Evolutionary conservation across 2,888 invertebrate species (phyloP), one percentile per base, ranked within the genome.

Genomic region (Eupithecia subumbrata): DNA sequence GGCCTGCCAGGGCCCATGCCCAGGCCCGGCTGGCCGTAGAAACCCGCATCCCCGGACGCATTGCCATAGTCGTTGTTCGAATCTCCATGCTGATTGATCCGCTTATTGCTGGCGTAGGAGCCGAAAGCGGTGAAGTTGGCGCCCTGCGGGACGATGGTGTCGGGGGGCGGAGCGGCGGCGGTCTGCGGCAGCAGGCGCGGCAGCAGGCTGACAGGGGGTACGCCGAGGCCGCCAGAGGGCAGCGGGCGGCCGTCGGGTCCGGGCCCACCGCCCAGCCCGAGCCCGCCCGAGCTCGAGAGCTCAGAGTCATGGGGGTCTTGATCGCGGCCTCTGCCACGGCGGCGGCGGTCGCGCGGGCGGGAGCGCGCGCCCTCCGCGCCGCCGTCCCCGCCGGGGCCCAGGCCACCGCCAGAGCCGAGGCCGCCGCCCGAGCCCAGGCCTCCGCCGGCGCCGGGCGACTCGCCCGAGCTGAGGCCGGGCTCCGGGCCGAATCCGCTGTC

Each of bases 71-170:
- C 88, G 78, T 86, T 84, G 73, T 82, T 83, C 45, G 82, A 80
- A 79, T 85, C 85, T 77, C 85, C 87, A 79, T 82, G 83, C 67
- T 82, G 80, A 64, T 77, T 79, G 40, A 77, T 79, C 43, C 82
- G 81, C 78, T 89, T 91, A 81, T 88, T 92, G 79, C 84, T 89
- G 83, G 91, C 91, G 76, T 95, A 95, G 9, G 94, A 92, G 77
- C 94, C 94, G 77, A 94, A 94, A 40, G 94, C 94, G 56, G 93
- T 94, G 83, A 95, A 94, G 83, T 94, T 95, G 16, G 94, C 92
- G 71, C 88, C 91, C 82, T 91, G 93, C 40, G 91, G 87, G 72
- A 88, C 89, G 76, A 88, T 83, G 80, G 87, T 85, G 79, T 90
- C 90, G 71, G 83, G 85, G 77, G 67, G n/a, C 40, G 43, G 22